phyloP scores from a whole-genome alignment of 2,113 vertebrate genomes.

The Fulmarus glacialis region DNA sequence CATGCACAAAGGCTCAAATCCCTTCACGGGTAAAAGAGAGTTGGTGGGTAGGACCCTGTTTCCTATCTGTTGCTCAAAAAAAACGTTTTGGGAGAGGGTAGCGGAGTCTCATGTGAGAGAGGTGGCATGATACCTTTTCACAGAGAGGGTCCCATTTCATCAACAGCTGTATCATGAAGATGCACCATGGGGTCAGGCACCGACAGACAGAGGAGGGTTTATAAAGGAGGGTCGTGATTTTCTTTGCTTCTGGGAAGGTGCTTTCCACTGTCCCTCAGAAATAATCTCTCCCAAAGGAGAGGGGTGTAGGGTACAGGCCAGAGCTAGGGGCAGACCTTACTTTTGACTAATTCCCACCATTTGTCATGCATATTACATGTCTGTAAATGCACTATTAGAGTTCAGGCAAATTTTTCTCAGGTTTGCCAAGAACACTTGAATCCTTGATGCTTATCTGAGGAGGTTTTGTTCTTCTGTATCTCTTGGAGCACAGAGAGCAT shows the following conservation, averaged over 20 bases:
- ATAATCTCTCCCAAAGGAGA: background rate
- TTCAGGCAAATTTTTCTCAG: background rate
- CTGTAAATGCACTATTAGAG: background rate
- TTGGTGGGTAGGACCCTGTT: background rate
- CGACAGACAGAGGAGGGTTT: background rate
- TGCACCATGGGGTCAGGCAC: background rate
- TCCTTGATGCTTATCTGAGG: background rate
- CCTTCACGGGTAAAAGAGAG: rapidly evolving
- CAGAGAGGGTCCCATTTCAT: background rate
- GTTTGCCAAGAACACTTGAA: background rate
- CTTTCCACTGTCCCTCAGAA: background rate
- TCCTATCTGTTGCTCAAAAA: background rate
- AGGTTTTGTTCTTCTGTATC: background rate
- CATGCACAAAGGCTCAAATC: background rate
- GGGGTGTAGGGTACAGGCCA: background rate
- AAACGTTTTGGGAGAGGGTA: background rate
- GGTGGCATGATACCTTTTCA: background rate
- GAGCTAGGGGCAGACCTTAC: background rate
- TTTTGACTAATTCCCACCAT: background rate
- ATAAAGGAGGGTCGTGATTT: background rate
- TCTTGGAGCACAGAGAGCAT: background rate
- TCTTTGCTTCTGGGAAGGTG: background rate
- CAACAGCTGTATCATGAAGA: background rate
- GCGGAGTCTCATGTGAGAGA: background rate
- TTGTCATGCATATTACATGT: background rate